Conservation (phyloP, 2,888 invertebrate genomes). For the Drosophila pseudotakahashii region DNA sequence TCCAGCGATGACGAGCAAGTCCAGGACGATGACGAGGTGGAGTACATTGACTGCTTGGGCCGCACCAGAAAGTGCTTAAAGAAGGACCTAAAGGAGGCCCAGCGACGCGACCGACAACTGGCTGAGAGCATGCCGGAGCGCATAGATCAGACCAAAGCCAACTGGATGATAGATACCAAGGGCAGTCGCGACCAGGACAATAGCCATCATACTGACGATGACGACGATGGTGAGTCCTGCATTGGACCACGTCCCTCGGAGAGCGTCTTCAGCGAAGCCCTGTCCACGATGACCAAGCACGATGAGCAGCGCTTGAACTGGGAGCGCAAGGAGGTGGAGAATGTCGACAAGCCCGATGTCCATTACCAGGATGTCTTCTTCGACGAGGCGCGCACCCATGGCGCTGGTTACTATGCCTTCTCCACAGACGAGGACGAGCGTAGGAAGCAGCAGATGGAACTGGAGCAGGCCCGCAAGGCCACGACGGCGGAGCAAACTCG, state of each 20-base stretch:
- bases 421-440: slow-evolving; percentile 93
- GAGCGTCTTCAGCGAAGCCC: slow-evolving; percentile 81
- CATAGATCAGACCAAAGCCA: slow-evolving; percentile 82
- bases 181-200: slow-evolving; percentile 23
- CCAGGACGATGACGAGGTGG: slow-evolving; percentile 90
- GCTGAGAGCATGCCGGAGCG: slow-evolving; percentile 82
- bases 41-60: slow-evolving; percentile 95
- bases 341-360: slow-evolving; percentile 89
- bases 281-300: slow-evolving; percentile 86
- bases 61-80: slow-evolving; percentile 93
- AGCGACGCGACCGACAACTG: slow-evolving; percentile 87
- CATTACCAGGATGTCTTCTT: slow-evolving; percentile 97
- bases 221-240: slow-evolving; percentile 42
- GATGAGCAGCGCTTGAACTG: slow-evolving; percentile 92
- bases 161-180: slow-evolving; percentile 83
- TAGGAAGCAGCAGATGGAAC: slow-evolving; percentile 91
- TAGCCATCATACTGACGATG: slow-evolving; percentile 47
- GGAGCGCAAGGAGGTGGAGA: slow-evolving; percentile 92
- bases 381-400: slow-evolving; percentile 96
- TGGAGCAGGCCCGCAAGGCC: slow-evolving; percentile 89
- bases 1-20: slow-evolving; percentile 33
- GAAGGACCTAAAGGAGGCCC: slow-evolving; percentile 89
- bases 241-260: slow-evolving; percentile 83
- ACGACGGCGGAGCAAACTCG: slow-evolving; percentile 89
- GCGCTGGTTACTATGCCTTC: slow-evolving; percentile 96